Evolutionary conservation across 2,888 invertebrate species (phyloP).

Genomic region (Eupithecia insigniata): DNA sequence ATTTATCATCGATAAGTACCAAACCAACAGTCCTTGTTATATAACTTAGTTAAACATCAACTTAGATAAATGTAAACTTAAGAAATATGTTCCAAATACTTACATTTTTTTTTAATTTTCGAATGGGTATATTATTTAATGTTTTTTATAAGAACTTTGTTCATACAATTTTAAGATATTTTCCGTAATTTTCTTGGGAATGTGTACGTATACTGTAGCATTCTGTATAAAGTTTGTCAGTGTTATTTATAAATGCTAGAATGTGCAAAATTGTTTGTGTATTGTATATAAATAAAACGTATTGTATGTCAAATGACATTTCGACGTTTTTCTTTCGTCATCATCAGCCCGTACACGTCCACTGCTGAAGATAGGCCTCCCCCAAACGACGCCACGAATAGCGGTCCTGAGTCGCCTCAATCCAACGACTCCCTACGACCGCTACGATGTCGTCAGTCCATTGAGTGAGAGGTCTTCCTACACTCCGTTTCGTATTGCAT

Average conservation of each 20-base stretch:
- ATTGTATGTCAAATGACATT: constrained; percentile 16
- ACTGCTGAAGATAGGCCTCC: too few relatives aligned
- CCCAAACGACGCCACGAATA: too few relatives aligned
- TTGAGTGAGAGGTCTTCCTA: too few relatives aligned
- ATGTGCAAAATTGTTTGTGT: constrained; percentile 24
- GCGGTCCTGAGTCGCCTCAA: too few relatives aligned
- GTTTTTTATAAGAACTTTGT: not conserved
- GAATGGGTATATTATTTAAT: constrained; percentile 7
- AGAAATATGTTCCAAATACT: not conserved
- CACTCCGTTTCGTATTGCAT: too few relatives aligned
- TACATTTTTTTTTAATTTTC: not conserved
- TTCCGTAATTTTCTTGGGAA: not conserved
- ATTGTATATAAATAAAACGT: constrained; percentile 8
- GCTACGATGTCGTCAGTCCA: too few relatives aligned
- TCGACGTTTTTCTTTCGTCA: not conserved
- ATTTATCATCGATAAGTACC: not conserved
- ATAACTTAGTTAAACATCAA: not conserved
- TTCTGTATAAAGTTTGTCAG: constrained; percentile 3
- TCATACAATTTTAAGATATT: not conserved
- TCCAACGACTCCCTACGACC: too few relatives aligned
- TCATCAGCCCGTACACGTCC: too few relatives aligned
- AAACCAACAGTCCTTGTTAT: not conserved
- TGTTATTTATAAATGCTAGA: not conserved
- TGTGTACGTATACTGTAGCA: not conserved
- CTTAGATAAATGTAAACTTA: not conserved